Percentiles rank a stretch among this genome's conserved stretches.
Evolutionary conservation across 2,888 invertebrate genomes (phyloP).

Genomic region (Agriotes lineatus): DNA sequence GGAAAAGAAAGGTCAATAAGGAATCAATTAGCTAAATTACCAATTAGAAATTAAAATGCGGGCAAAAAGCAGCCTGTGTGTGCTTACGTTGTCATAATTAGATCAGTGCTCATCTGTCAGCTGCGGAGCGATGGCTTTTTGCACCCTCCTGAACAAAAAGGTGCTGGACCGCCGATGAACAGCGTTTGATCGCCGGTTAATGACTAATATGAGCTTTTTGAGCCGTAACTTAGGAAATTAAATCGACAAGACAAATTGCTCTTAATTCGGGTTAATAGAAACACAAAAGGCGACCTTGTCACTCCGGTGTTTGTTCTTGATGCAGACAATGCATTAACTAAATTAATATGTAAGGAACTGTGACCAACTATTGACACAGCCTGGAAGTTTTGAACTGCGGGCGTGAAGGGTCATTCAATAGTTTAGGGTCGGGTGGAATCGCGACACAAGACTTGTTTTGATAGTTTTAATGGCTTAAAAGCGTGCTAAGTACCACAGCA

Average conservation of each 20-base stretch:
- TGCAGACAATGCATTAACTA: constrained; percentile 7
- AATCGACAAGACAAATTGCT: too few species aligned
- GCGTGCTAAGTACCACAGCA: background rate
- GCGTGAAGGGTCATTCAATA: constrained; percentile 15
- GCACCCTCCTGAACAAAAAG: too few species aligned
- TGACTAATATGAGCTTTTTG: background rate
- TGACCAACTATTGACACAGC: background rate
- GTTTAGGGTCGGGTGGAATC: background rate
- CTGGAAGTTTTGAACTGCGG: constrained; percentile 5
- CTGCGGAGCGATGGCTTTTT: too few species aligned
- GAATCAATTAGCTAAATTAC: constrained; percentile 2
- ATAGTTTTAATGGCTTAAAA: constrained; percentile 12
- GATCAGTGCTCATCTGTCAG: too few species aligned
- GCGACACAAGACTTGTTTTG: constrained; percentile 7
- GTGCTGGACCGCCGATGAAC: too few species aligned
- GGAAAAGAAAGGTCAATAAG: background rate
- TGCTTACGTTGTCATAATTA: too few species aligned
- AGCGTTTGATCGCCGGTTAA: background rate
- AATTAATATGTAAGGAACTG: constrained; percentile 3
- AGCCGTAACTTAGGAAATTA: too few species aligned
- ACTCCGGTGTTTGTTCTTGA: background rate
- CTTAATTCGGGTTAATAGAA: too few species aligned
- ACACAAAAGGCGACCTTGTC: background rate
- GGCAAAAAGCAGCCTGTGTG: too few species aligned
- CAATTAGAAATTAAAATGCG: constrained; percentile 2